Evolutionary conservation across 2,113 vertebrate genomes (phyloP), one percentile per base, ranked within the genome.

Genomic region (Puma concolor): DNA sequence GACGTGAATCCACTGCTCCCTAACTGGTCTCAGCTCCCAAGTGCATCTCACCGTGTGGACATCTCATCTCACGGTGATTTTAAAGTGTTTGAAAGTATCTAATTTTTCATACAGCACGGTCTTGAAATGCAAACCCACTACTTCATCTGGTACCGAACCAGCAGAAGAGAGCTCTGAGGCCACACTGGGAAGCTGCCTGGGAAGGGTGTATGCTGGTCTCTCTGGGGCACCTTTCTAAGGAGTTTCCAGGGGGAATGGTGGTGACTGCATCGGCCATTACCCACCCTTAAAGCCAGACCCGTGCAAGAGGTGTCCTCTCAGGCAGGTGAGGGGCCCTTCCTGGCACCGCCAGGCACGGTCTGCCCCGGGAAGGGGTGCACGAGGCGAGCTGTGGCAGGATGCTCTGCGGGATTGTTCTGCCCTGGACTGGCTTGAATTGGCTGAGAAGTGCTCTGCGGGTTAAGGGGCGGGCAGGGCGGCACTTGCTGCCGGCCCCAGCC

Each of bases 1-100:
- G 31, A 21, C 0, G 8, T 0, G 82, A 16, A 17, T 9, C 67
- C 38, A 31, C 27, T 66, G 1, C 21, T 44, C 38, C 31, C 31
- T 29, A 31, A 66, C 21, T 36, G n/a, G 33, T 23, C 66, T 13
- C 7, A 0, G 72, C 82, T 93, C 60, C 57, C 52, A 67, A 8
- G 2, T 8, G 36, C 48, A 33, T 94, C 60, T 77, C 36, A 11
- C n/a, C 4, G 54, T 4, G 23, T 85, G 88, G 82, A 52, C 86
- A 80, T 63, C 36, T 13, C 52, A n/a, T 57, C 38, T 69, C 44
- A 14, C 72, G 13, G 63, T 60, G n/a, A 82, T 13, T 72, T 54
- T 48, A 1, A 64, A 69, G 64, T 16, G 23, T 79, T 38, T 63
- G 64, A 72, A 86, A 79, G 50, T 7, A 31, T 9, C 21, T 16